These are phyloP conservation scores for Apamea anceps DNA, from an alignment of 2,888 invertebrate species.

Conservation along the genomic window DNA sequence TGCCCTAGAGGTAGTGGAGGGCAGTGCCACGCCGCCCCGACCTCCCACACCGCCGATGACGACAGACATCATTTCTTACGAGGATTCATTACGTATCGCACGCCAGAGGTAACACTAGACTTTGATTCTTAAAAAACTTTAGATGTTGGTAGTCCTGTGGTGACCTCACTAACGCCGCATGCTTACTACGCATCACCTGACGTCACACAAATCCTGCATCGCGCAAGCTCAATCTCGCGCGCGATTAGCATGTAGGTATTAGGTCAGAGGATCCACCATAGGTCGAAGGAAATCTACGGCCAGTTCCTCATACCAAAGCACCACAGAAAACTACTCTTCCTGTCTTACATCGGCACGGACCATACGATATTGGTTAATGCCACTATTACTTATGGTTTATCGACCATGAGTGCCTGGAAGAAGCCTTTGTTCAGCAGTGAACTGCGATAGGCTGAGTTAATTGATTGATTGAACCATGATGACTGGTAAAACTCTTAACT, in stretches of 20 bases:
- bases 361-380: not conserved
- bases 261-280: not conserved
- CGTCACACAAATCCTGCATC: not conserved
- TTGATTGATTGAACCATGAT: not conserved
- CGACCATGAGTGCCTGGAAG: too few relatives aligned
- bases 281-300: not conserved
- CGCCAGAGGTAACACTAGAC: slow-evolving; percentile 74
- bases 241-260: not conserved
- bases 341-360: not conserved
- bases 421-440: not conserved
- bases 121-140: not conserved
- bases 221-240: not conserved
- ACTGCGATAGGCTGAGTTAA: not conserved
- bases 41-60: slow-evolving; percentile 82
- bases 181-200: not conserved
- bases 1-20: slow-evolving; percentile 85
- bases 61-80: slow-evolving; percentile 84
- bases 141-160: not conserved
- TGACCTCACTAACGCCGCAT: too few relatives aligned
- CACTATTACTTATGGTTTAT: not conserved
- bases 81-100: slow-evolving; percentile 78
- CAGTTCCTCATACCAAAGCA: not conserved
- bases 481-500: not conserved
- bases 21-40: slow-evolving; percentile 79
- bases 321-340: not conserved